phyloP scores from a whole-genome alignment of 2,113 vertebrate genomes.

The Neolamprologus fasciatus region DNA sequence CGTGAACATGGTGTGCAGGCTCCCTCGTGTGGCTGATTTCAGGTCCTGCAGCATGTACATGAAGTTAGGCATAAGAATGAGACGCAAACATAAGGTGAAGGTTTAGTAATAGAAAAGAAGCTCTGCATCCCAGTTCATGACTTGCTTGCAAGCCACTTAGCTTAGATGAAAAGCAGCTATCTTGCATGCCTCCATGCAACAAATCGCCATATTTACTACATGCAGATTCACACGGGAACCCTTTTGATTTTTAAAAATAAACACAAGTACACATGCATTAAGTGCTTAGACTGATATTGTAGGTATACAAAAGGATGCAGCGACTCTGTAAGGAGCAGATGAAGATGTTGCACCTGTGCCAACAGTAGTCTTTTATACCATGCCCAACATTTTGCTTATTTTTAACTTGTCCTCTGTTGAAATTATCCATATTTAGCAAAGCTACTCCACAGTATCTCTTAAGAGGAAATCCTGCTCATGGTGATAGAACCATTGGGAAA shows the following conservation, averaged over 20 bases:
- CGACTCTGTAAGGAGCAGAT: neutral
- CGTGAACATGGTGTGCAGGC: neutral
- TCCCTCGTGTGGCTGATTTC: slow-evolving; percentile 25
- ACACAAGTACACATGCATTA: accelerated
- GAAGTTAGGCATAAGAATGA: neutral
- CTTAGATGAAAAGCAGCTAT: neutral
- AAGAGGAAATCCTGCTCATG: neutral
- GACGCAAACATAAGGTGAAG: neutral
- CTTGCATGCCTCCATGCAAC: neutral
- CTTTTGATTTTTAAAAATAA: neutral
- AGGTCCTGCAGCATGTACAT: neutral
- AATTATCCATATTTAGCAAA: neutral
- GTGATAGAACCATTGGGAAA: neutral
- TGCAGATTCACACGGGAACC: neutral
- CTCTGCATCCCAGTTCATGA: neutral
- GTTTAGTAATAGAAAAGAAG: neutral
- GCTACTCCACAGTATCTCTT: neutral
- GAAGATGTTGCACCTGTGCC: neutral
- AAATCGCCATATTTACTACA: neutral
- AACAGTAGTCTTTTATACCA: neutral
- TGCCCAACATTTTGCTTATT: neutral
- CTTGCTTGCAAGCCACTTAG: neutral
- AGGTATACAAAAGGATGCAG: neutral
- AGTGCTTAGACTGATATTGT: neutral
- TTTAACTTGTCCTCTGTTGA: neutral